These are phyloP conservation scores for Leptinotarsa undecemlineata DNA, from an alignment of 1,140 invertebrate species.

Conservation along the genomic window DNA sequence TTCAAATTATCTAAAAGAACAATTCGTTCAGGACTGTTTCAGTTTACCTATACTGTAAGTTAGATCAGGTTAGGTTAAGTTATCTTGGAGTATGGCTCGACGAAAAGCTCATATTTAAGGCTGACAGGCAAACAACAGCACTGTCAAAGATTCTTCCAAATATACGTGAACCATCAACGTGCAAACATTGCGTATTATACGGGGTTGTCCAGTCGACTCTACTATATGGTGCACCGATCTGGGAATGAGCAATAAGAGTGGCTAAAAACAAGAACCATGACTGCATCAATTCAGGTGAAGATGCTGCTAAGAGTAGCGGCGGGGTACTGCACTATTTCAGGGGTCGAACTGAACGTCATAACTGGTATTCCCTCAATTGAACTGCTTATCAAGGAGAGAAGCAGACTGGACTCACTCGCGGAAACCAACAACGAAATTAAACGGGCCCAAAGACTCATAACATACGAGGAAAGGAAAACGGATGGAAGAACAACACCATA, in stretches of 20 bases:
- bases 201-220: conserved; percentile 17
- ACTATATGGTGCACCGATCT: conserved; percentile 28
- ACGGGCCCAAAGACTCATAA: background rate
- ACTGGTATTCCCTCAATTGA: conserved; percentile 36
- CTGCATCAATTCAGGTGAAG: conserved; percentile 17
- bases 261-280: conserved; percentile 26
- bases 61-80: no score
- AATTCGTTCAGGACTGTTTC: no score
- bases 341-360: conserved; percentile 22
- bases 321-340: conserved; percentile 28
- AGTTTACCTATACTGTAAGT: no score
- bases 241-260: conserved; percentile 19
- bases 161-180: background rate
- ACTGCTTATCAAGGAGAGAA: conserved; percentile 32
- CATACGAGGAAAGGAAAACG: background rate
- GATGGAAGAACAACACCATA: background rate
- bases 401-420: background rate
- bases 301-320: conserved; percentile 24
- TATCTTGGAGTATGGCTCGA: conserved; percentile 27
- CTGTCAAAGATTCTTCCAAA: conserved; percentile 20
- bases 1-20: no score
- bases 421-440: background rate
- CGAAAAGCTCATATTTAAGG: conserved; percentile 13
- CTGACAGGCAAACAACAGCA: background rate
- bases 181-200: background rate